Conservation (phyloP, 23 tunicate species). For the Clavelina lepadiformis region DNA sequence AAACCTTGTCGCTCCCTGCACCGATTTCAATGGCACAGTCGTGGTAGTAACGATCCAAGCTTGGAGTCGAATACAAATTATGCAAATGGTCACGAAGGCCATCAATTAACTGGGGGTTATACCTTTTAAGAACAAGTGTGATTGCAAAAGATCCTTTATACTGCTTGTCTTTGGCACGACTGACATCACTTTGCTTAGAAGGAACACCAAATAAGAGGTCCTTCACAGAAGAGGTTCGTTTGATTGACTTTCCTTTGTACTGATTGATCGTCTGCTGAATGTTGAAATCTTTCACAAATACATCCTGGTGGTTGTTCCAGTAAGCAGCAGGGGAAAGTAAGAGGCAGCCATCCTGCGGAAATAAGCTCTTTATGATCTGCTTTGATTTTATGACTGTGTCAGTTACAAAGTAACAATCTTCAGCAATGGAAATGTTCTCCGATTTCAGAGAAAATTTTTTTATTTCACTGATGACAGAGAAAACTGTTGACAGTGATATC, state of each 20-base stretch:
- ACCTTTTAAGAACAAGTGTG: constrained; percentile 62
- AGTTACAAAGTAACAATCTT: constrained; percentile 48
- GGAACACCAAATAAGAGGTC: constrained; percentile 76
- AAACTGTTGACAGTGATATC: constrained; percentile 21
- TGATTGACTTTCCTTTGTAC: constrained; percentile 55
- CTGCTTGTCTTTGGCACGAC: constrained; percentile 10
- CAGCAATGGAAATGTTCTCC: constrained; percentile 9
- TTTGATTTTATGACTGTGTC: constrained; percentile 43
- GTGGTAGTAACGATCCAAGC: neutral
- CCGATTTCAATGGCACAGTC: constrained; percentile 3
- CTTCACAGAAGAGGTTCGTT: constrained; percentile 65
- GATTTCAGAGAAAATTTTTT: constrained; percentile 20
- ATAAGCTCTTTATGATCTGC: constrained; percentile 39
- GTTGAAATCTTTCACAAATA: constrained; percentile 29
- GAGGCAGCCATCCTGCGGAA: constrained; percentile 79
- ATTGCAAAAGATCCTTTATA: constrained; percentile 46
- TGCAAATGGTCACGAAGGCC: constrained; percentile 17
- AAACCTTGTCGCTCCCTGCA: neutral
- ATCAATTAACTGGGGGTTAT: constrained; percentile 43
- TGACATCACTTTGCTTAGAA: constrained; percentile 42
- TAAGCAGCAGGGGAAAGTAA: constrained; percentile 73
- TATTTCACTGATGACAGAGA: constrained; percentile 41
- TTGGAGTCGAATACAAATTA: constrained; percentile 4
- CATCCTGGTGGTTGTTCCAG: constrained; percentile 39
- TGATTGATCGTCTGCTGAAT: constrained; percentile 55